Conservation (phyloP, 2,888 invertebrate genomes). For the Spilosoma lubricipeda region DNA sequence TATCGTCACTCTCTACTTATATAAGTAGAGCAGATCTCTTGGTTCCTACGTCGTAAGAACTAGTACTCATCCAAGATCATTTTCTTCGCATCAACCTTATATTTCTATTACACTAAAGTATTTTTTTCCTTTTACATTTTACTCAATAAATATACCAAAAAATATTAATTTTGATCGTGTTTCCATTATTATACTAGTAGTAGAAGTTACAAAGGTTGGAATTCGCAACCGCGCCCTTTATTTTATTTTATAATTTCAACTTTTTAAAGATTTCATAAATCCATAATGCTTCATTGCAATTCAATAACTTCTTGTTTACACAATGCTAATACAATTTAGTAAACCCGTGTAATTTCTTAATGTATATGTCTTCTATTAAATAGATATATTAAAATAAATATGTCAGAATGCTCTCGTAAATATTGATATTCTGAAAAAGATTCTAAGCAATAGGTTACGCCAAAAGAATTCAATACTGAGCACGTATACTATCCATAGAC, state of each 20-base stretch:
- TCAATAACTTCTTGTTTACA: background rate
- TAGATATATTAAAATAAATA: conserved; percentile 16
- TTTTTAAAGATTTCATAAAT: background rate
- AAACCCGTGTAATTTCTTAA: too few species aligned
- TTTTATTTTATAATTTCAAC: background rate
- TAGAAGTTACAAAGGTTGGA: background rate
- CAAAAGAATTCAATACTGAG: conserved; percentile 33
- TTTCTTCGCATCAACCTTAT: background rate
- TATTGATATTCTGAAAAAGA: conserved; percentile 20
- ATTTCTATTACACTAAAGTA: background rate
- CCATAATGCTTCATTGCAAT: background rate
- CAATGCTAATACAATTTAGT: too few species aligned
- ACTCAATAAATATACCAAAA: too few species aligned
- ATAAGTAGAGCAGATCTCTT: too few species aligned
- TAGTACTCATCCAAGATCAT: background rate
- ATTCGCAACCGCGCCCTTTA: background rate
- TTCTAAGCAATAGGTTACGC: conserved; percentile 21
- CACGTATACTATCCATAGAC: conserved; percentile 16
- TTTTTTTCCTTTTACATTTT: background rate
- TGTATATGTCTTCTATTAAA: conserved; percentile 13
- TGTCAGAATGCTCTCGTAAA: conserved; percentile 28
- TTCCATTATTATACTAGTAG: background rate
- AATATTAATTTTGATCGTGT: background rate
- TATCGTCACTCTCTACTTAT: too few species aligned
- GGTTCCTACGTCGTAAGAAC: background rate